phyloP scores from a whole-genome alignment of 2,888 invertebrate genomes.

The Napeogenes sylphis region DNA sequence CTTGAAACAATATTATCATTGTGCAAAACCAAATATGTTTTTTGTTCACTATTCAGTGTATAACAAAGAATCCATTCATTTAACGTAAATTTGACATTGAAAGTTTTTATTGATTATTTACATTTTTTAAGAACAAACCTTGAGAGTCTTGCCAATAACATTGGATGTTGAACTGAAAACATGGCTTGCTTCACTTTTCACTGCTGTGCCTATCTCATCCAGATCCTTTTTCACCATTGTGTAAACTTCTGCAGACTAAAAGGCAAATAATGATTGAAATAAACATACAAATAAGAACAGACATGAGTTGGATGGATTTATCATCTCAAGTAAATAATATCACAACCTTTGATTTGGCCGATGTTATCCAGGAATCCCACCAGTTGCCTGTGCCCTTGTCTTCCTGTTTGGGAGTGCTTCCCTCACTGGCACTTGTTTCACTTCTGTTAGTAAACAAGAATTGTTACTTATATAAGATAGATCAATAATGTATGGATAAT shows the following conservation, averaged over 20 bases:
- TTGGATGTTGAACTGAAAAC: constrained; percentile 81
- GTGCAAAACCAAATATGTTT: not conserved
- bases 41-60: not conserved
- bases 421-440: constrained; percentile 52
- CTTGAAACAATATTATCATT: not conserved
- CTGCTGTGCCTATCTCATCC: constrained; percentile 84
- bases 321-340: constrained; percentile 9
- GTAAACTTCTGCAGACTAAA: constrained; percentile 84
- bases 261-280: constrained; percentile 18
- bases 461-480: not conserved
- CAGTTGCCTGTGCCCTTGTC: constrained; percentile 64
- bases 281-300: not conserved
- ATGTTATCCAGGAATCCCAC: constrained; percentile 79
- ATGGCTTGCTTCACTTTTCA: constrained; percentile 83
- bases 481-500: no score
- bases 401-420: constrained; percentile 44
- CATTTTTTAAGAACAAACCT: constrained; percentile 58
- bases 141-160: constrained; percentile 82
- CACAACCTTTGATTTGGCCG: constrained; percentile 77
- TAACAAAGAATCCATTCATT: no score
- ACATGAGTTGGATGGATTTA: not conserved
- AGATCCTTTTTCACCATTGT: constrained; percentile 87
- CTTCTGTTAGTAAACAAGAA: constrained; percentile 24
- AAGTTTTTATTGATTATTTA: no score
- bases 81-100: no score